A percentile compares a stretch with the other conserved stretches of the same genome.
Evolutionary conservation across 2,113 vertebrate species (phyloP).

Genomic region (Pseudois nayaur): DNA sequence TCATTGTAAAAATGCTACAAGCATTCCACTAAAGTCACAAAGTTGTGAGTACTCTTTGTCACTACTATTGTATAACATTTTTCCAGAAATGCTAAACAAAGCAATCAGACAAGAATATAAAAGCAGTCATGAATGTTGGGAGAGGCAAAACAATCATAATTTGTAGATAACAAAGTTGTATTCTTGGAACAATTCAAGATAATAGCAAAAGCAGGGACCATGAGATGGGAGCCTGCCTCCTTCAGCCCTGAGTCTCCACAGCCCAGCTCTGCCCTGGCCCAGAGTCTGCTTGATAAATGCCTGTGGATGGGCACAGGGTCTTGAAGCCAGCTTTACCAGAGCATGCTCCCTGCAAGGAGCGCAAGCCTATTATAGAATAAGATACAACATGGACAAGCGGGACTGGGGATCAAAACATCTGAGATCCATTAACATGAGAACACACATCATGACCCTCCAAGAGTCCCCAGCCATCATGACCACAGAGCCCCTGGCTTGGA

Average conservation of each 20-base stretch:
- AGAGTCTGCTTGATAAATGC: background rate
- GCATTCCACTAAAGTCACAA: background rate
- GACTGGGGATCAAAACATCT: background rate
- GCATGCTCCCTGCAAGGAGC: fast-evolving
- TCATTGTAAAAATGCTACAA: background rate
- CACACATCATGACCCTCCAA: background rate
- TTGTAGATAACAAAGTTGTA: background rate
- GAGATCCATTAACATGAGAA: background rate
- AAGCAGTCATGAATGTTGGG: background rate
- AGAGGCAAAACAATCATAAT: background rate
- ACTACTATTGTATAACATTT: background rate
- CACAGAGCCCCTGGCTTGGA: background rate
- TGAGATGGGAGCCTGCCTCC: background rate
- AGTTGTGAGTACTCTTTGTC: background rate
- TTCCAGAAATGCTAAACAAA: background rate
- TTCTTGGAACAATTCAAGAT: background rate
- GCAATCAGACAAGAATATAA: background rate
- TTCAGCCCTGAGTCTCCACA: background rate
- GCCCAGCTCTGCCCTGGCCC: background rate
- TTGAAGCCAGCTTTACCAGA: background rate
- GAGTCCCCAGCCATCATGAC: background rate
- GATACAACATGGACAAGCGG: fast-evolving
- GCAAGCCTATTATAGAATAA: fast-evolving
- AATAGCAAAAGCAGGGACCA: background rate
- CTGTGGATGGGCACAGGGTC: background rate